phyloP scores from a whole-genome alignment of 1,140 invertebrate genomes.

The Bombyx mandarina region DNA sequence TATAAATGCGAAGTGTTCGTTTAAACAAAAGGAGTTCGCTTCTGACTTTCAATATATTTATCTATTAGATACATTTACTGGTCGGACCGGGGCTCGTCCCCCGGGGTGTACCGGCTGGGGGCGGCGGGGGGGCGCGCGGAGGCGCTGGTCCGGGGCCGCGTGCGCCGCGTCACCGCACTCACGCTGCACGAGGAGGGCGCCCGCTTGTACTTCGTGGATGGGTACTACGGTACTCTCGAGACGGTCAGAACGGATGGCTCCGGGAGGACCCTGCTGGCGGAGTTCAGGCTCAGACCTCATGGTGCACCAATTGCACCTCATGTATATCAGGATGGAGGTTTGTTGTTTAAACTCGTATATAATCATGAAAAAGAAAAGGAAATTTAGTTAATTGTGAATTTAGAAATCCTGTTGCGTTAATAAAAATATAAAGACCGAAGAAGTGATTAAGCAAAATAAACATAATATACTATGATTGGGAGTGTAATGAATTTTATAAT shows the following conservation, averaged over 20 bases:
- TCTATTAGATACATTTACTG: constrained; percentile 29
- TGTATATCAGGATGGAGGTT: constrained; percentile 11
- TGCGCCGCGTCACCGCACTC: constrained; percentile 75
- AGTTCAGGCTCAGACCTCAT: constrained; percentile 19
- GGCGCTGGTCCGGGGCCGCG: constrained; percentile 19
- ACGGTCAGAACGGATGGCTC: constrained; percentile 27
- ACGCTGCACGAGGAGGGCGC: constrained; percentile 78
- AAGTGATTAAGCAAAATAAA: no score
- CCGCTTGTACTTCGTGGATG: constrained; percentile 83
- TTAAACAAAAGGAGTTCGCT: neutral
- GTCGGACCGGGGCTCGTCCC: constrained; percentile 34
- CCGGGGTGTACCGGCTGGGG: constrained; percentile 21
- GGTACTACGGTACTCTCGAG: constrained; percentile 33
- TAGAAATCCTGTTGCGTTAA: no score
- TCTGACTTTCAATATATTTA: neutral
- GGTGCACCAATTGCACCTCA: constrained; percentile 12
- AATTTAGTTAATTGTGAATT: no score
- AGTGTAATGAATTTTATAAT: no score
- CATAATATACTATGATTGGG: no score
- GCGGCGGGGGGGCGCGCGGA: constrained; percentile 23
- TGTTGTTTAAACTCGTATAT: neutral
- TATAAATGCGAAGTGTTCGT: neutral
- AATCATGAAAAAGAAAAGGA: neutral
- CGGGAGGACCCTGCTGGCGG: constrained; percentile 21
- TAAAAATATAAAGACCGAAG: no score